Percentiles rank a stretch among this genome's conserved stretches.
phyloP scores from a whole-genome alignment of 1,140 invertebrate species.

The Telenomus remus region DNA sequence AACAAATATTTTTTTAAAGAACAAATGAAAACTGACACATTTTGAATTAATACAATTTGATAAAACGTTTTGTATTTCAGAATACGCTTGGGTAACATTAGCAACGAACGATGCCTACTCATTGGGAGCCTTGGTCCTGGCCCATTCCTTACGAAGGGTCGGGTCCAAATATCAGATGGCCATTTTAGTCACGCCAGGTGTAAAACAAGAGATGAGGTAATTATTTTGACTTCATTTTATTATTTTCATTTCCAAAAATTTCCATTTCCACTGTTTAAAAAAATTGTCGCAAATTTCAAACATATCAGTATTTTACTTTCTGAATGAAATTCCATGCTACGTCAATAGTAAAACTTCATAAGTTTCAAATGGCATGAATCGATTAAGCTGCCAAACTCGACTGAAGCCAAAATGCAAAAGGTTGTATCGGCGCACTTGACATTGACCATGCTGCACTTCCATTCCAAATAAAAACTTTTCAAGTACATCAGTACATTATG shows the following conservation, averaged over 20 bases:
- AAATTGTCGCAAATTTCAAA: too few relatives aligned
- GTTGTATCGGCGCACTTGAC: constrained; percentile 54
- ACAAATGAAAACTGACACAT: too few relatives aligned
- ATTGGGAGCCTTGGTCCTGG: constrained; percentile 92
- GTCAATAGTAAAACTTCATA: constrained; percentile 27
- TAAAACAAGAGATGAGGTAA: constrained; percentile 90
- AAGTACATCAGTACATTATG: too few relatives aligned
- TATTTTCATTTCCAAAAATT: too few relatives aligned
- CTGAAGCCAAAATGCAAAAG: constrained; percentile 58
- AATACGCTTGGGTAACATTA: constrained; percentile 93
- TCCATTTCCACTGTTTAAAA: too few relatives aligned
- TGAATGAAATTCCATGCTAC: constrained; percentile 20
- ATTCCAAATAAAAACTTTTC: constrained; percentile 2
- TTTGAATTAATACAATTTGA: background rate
- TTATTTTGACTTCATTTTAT: background rate
- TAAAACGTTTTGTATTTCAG: constrained; percentile 73
- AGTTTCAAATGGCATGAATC: constrained; percentile 38
- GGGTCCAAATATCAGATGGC: constrained; percentile 85
- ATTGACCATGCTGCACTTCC: constrained; percentile 52
- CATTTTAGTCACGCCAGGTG: constrained; percentile 89
- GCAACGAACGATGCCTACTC: constrained; percentile 97
- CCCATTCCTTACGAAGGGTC: constrained; percentile 87
- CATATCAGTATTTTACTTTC: constrained; percentile 16
- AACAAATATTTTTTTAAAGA: too few relatives aligned
- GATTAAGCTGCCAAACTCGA: constrained; percentile 61